A percentile compares a stretch with the other conserved stretches of the same genome.
These are phyloP conservation scores for Bombyx huttoni DNA, from an alignment of 2,888 invertebrate species.

Conservation along the genomic window DNA sequence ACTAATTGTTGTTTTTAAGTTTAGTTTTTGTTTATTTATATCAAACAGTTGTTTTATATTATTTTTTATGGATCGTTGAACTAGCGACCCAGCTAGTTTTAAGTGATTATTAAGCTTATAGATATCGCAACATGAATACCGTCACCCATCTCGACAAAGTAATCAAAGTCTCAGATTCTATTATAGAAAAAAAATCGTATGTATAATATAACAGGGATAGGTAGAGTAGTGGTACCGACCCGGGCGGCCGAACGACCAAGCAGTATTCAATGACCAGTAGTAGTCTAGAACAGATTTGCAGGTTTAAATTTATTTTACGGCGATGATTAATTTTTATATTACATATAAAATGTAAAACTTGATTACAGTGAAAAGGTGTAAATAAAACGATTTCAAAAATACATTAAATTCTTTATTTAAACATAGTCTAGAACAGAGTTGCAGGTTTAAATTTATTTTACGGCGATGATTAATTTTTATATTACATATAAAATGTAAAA, in stretches of 20 bases:
- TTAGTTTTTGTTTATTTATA: background rate
- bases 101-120: too few species aligned
- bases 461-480: background rate
- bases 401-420: slow-evolving; percentile 1
- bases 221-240: too few species aligned
- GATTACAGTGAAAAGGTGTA: slow-evolving; percentile 38
- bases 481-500: slow-evolving; percentile 1
- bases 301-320: background rate
- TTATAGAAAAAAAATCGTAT: too few species aligned
- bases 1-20: background rate
- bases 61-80: too few species aligned
- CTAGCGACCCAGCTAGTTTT: too few species aligned
- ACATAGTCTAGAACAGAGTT: background rate
- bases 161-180: too few species aligned
- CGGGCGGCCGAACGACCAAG: too few species aligned
- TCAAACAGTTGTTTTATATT: too few species aligned
- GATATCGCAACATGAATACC: too few species aligned
- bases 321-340: background rate
- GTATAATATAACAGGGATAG: too few species aligned
- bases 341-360: slow-evolving; percentile 1
- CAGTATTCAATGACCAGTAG: too few species aligned
- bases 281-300: background rate
- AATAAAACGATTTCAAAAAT: slow-evolving; percentile 66
- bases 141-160: too few species aligned
- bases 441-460: background rate